Base-by-base conservation (phyloP, 2,888 invertebrate genomes). In the Drymonia ruficornis region DNA sequence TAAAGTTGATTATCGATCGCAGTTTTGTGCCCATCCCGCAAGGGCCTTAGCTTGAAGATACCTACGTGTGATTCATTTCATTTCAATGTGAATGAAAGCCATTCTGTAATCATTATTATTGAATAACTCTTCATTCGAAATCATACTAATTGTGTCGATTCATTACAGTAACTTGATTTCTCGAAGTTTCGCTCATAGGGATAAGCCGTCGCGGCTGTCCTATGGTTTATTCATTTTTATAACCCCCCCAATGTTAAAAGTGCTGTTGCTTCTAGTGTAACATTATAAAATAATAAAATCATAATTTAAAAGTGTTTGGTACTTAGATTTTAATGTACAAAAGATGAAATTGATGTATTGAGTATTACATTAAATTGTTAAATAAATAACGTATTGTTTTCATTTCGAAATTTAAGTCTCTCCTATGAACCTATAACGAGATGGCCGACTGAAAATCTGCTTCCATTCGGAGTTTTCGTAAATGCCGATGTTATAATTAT, bases 301-400 rank as follows among this genome's bases (percentile, higher is more conserved):
- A 75, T 80, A 74, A 73, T 69, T 73, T 69, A 44, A 44, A 77
- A 81, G 66, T 79, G 78, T 85, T 86, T 83, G 82, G 85, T 86
- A 87, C 85, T 86, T 84, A 85, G 82, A 78, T 79, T 67, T 74
- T 81, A 83, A 79, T 87, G 87, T 87, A 87, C 87, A 88, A 87
- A 87, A 81, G 74, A 83, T 76, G 69, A 87, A 88, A 86, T 85
- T 87, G 76, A 85, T 88, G 86, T 87, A 85, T 86, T 81, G 78
- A 86, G 78, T 83, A 85, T 81, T 86, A 81, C 82, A 89, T 80
- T 86, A 84, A 87, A 87, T 82, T 87, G 88, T 89, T 89, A 80
- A 85, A 76, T 78, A 78, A 80, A 80, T 59, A 55, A 67, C 61
- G 50, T 49, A 53, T 3, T 67, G 61, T 74, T 62, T 72, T 65